Evolutionary conservation across 2,113 vertebrate species (phyloP), one percentile per base, ranked within the genome.

Genomic region (Entosphenus tridentatus): DNA sequence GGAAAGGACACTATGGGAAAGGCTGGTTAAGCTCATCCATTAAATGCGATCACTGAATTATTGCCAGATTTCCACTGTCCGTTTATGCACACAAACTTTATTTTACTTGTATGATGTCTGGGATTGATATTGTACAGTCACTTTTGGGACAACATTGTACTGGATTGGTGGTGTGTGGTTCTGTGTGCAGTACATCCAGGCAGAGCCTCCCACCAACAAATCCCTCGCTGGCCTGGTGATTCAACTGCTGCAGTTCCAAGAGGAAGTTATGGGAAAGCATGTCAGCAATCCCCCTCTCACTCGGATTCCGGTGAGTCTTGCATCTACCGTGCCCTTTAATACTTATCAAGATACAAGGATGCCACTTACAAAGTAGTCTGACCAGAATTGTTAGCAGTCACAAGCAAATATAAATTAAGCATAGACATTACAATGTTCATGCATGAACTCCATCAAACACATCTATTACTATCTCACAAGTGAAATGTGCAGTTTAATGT

Each of bases 281-380:
- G 90, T 96, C 81, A 96, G 89, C 83, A 95, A 96, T 73, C 88
- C 90, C 56, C 91, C 89, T 0, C 88, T 95, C 73, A 95, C 91
- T 72, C 91, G 89, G 73, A 78, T 93, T 72, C 89, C 87, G 72
- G 89, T 91, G 76, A 86, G 89, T 82, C 73, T 39, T 39, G 39
- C 39, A 39, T 39, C 6, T 39, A 39, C 39, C 39, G 39, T 39
- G 39, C 39, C 39, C 39, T 39, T 39, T 39, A 39, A 39, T 39
- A 39, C 39, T 39, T 39, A 39, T 39, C 39, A 39, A 39, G 39
- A 39, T 39, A 39, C 39, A 39, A 39, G 39, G 39, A 39, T 39
- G 39, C 39, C 39, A 39, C 39, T 39, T 39, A 39, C 39, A 7
- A 39, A 39, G 39, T 39, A 39, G 39, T 39, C 6, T 39, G 39